These are phyloP conservation scores for Spizaetus ornatus DNA, from an alignment of 2,113 vertebrate species.

Conservation along the genomic window DNA sequence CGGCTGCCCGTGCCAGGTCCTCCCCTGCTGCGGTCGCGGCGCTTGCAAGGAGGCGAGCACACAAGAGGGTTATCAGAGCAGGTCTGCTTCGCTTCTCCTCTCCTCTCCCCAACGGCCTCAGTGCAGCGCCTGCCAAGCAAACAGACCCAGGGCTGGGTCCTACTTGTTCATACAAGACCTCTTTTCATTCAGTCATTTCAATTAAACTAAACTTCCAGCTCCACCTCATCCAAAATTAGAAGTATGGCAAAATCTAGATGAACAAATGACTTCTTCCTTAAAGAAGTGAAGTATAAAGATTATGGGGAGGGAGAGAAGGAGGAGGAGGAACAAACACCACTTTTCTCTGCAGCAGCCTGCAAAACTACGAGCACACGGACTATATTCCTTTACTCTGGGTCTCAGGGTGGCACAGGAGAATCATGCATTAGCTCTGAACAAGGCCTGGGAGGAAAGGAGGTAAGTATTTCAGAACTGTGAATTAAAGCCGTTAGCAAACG, in stretches of 20 bases:
- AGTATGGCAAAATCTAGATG: not conserved
- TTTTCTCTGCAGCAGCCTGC: not conserved
- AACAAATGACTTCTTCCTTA: not conserved
- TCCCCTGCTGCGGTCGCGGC: rapidly evolving
- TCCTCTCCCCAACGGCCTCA: not conserved
- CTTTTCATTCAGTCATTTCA: not conserved
- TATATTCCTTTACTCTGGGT: not conserved
- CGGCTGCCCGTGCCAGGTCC: not conserved
- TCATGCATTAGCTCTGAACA: constrained; percentile 4
- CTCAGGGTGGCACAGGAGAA: not conserved
- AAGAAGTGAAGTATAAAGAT: not conserved
- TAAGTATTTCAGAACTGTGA: constrained; percentile 47
- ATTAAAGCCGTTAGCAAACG: constrained; percentile 52
- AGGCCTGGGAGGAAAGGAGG: constrained; percentile 9
- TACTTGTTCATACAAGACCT: rapidly evolving
- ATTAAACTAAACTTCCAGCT: not conserved
- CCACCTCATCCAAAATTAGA: not conserved
- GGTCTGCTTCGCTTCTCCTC: not conserved
- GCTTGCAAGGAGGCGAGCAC: not conserved
- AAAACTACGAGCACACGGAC: not conserved
- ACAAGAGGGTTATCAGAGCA: not conserved
- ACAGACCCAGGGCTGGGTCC: not conserved
- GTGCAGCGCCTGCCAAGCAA: not conserved
- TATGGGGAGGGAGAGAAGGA: not conserved
- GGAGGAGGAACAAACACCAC: not conserved